Evolutionary conservation across 1,140 invertebrate genomes (phyloP).

Genomic region (Pygmarrhopalites habei): DNA sequence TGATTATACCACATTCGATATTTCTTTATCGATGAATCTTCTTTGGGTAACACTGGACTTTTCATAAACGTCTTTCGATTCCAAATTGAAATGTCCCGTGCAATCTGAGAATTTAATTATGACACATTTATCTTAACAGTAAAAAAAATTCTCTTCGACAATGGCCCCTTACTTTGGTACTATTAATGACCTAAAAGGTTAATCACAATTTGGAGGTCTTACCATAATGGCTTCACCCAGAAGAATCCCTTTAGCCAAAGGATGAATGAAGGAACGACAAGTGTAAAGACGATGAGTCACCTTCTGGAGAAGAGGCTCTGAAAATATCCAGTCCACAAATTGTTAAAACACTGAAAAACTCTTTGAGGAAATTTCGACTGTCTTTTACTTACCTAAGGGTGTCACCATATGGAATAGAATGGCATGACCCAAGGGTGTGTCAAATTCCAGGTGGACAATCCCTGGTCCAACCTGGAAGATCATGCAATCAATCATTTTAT

Average conservation of each 20-base stretch:
- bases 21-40: conserved; percentile 62
- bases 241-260: conserved; percentile 61
- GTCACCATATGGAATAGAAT: conserved; percentile 70
- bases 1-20: conserved; percentile 78
- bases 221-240: conserved; percentile 69
- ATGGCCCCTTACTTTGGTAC: too few relatives aligned
- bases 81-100: conserved; percentile 80
- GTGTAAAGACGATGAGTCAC: conserved; percentile 69
- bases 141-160: too few relatives aligned
- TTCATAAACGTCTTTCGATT: conserved; percentile 71
- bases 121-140: too few relatives aligned
- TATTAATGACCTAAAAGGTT: too few relatives aligned
- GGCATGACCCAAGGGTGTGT: conserved; percentile 53
- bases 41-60: conserved; percentile 63
- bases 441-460: conserved; percentile 43
- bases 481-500: too few relatives aligned
- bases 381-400: too few relatives aligned
- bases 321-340: too few relatives aligned
- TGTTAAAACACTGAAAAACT: too few relatives aligned
- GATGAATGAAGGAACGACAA: conserved; percentile 50
- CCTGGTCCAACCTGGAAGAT: conserved; percentile 50
- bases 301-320: conserved; percentile 67
- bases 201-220: too few relatives aligned
- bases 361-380: too few relatives aligned
- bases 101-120: conserved; percentile 70